Conservation (phyloP, 1,140 invertebrate genomes). For the Musca vetustissima region DNA sequence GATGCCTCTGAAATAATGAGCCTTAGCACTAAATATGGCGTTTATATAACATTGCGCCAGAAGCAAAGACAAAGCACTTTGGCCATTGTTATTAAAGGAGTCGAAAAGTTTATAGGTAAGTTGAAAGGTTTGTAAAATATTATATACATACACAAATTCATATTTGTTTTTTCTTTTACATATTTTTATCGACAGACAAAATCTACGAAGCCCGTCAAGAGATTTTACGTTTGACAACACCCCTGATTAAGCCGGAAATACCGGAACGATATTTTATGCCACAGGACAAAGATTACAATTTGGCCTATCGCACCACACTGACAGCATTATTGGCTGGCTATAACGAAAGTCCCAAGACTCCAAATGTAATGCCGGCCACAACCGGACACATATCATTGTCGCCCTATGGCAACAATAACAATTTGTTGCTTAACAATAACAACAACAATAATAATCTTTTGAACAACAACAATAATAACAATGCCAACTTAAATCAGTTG, state of each 20-base stretch:
- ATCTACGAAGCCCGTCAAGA: slow-evolving; percentile 87
- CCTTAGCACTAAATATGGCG: slow-evolving; percentile 78
- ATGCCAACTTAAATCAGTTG: slow-evolving; percentile 20
- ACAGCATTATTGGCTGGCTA: slow-evolving; percentile 44
- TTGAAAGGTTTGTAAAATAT: slow-evolving; percentile 15
- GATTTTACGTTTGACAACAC: slow-evolving; percentile 72
- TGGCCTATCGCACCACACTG: slow-evolving; percentile 40
- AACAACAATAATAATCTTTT: slow-evolving; percentile 22
- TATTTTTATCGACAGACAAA: slow-evolving; percentile 62
- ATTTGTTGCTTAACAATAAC: slow-evolving; percentile 28
- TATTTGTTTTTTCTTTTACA: slow-evolving; percentile 21
- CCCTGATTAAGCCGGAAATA: slow-evolving; percentile 68
- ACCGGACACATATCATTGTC: slow-evolving; percentile 31
- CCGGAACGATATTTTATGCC: slow-evolving; percentile 70
- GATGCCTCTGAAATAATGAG: slow-evolving; percentile 69
- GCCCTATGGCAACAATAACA: slow-evolving; percentile 33
- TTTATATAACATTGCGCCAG: slow-evolving; percentile 82
- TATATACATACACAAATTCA: too few relatives aligned
- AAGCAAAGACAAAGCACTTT: slow-evolving; percentile 82
- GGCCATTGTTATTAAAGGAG: slow-evolving; percentile 79
- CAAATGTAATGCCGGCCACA: slow-evolving; percentile 33
- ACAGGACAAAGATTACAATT: slow-evolving; percentile 43
- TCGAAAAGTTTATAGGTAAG: slow-evolving; percentile 79
- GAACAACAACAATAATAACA: slow-evolving; percentile 25
- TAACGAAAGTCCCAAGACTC: slow-evolving; percentile 47